Base-by-base conservation (phyloP, 2,113 vertebrate genomes). In the Nanorana parkeri region DNA sequence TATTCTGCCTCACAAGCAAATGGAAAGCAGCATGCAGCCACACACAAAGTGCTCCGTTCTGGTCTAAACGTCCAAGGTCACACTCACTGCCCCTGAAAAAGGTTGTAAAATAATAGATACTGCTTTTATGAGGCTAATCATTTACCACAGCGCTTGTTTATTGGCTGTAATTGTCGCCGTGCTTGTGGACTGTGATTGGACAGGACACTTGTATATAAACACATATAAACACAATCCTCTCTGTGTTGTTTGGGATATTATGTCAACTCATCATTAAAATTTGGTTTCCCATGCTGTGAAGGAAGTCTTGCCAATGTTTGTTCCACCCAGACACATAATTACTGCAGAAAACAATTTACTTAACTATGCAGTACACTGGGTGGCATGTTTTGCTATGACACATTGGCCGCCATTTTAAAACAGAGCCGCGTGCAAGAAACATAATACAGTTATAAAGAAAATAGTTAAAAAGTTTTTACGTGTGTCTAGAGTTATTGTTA, bases 71-170 rank as follows among this genome's bases (percentile, higher is more conserved):
- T 23, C 71, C 71, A 82, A 82, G 80, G 80, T 82, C 64, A 82
- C 61, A 66, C 63, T 67, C 52, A 17, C 52, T 81, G 63, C 47
- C 63, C 51, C 36, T 41, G 73, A 67, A 82, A 66, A 75, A 41
- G 26, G 72, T 72, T 60, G 52, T 82, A 58, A 82, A 82, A 68
- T 82, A 60, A 68, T 60, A 76, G 63, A 82, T 60, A 67, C 61
- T 75, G 17, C 52, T 56, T 77, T 68, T 82, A 76, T 68, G 72
- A 28, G 64, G 63, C 63, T 60, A 82, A 82, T 82, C 52, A 68
- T 82, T 82, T 58, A 75, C 80, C 28, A 4, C 21, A 24, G 64
- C 23, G 17, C n/a, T n/a, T 60, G 52, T 76, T 82, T 76, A 68
- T 76, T 82, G 72, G 63, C n/a, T 28, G 32, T 60, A 68, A 76